Base-by-base conservation (phyloP, 1,140 invertebrate species). In the Drosophila mojavensis region DNA sequence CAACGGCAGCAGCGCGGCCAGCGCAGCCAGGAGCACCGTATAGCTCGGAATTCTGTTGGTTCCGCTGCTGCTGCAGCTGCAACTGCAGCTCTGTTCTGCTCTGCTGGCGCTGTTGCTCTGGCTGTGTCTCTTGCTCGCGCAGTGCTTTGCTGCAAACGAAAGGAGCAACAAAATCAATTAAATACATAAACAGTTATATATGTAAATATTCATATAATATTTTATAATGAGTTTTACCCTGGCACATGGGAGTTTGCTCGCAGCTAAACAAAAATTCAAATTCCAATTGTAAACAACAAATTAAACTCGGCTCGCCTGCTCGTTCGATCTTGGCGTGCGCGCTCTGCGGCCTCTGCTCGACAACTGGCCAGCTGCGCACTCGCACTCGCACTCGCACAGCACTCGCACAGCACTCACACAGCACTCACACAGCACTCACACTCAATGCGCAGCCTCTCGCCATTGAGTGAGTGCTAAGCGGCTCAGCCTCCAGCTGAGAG, bases 381-480 rank as follows among this genome's bases (percentile, higher is more conserved):
- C 62, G 58, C 63, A 73, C 41, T 62, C 66, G 51, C 50, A 62
- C 15, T 51, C 43, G 15, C 43, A 60, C 43, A 30, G 20, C n/a
- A 66, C 58, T 71, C 58, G 26, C 54, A 76, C 30, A 33, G n/a
- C 53, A 48, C 66, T 28, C 48, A 51, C 68, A 48, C 39, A 2
- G 55, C 13, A 36, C 33, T 36, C 43, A 36, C 68, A 48, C 30
- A 36, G 58, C 45, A 36, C 50, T 39, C 71, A 20, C 53, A n/a
- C 41, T 30, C 45, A 43, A 75, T 24, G 28, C 53, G 24, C 61
- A 41, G 54, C 54, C 54, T 24, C 58, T 60, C 66, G 58, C 65
- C 56, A 62, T 78, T 81, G 79, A 66, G 59, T 70, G 67, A 58
- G 30, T 54, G 62, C 64, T 65, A 51, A 56, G 48, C 70, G 48